A percentile compares a stretch with the other conserved stretches of the same genome.
Evolutionary conservation across 2,888 invertebrate genomes (phyloP).

Genomic region (Labia minor): DNA sequence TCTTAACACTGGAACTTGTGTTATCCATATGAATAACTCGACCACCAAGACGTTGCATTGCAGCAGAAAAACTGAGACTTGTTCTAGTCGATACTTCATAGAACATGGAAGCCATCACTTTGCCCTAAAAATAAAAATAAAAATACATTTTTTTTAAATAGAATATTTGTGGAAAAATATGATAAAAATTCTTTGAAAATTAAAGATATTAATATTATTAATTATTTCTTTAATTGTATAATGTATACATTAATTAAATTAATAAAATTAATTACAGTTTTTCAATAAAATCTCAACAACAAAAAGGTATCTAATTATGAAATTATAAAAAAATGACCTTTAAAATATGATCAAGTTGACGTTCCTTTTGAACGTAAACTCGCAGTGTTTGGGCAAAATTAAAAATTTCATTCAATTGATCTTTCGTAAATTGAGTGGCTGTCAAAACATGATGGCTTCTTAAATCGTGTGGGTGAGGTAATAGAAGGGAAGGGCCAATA

Average conservation of each 20-base stretch:
- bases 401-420: constrained; percentile 84
- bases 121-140: constrained; percentile 48
- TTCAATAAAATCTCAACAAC: no score
- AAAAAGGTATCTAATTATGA: no score
- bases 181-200: no score
- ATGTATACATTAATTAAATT: neutral
- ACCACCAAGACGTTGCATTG: constrained; percentile 94
- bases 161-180: neutral
- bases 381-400: constrained; percentile 70
- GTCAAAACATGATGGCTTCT: constrained; percentile 71
- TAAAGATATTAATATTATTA: no score
- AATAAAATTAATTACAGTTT: no score
- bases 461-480: constrained; percentile 39
- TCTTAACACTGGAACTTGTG: constrained; percentile 83
- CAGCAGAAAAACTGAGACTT: constrained; percentile 88
- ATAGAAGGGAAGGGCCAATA: constrained; percentile 15
- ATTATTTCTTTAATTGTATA: neutral
- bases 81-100: constrained; percentile 97
- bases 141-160: neutral
- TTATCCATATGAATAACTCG: constrained; percentile 83
- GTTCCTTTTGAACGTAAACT: constrained; percentile 68
- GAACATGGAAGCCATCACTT: constrained; percentile 91
- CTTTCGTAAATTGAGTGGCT: constrained; percentile 77
- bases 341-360: constrained; percentile 72
- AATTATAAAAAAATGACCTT: no score